These are phyloP conservation scores for Quadriops clusia DNA, from an alignment of 2,888 invertebrate species.

Conservation along the genomic window DNA sequence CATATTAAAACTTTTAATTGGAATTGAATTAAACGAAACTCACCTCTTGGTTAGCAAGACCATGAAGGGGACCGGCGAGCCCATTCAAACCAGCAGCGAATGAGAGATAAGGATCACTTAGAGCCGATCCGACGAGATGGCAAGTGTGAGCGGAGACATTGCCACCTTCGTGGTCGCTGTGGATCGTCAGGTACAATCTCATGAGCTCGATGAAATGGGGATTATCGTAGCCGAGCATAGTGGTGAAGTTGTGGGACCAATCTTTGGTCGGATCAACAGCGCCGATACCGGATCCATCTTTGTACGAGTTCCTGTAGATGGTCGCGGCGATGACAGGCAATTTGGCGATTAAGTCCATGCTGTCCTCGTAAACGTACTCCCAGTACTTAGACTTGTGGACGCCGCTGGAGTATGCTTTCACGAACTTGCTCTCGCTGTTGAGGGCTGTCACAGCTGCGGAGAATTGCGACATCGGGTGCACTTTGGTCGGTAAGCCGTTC, in stretches of 20 bases:
- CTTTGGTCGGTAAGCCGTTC: slow-evolving; percentile 77
- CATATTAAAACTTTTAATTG: too few species aligned
- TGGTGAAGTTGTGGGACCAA: slow-evolving; percentile 86
- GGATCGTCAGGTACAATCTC: slow-evolving; percentile 87
- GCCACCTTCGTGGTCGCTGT: slow-evolving; percentile 93
- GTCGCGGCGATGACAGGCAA: slow-evolving; percentile 88
- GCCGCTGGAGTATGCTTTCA: slow-evolving; percentile 78
- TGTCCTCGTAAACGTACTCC: slow-evolving; percentile 87
- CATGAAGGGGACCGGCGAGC: slow-evolving; percentile 90
- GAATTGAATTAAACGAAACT: slow-evolving; percentile 10
- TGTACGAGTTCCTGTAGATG: slow-evolving; percentile 81
- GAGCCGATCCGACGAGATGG: slow-evolving; percentile 86
- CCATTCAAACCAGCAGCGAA: slow-evolving; percentile 91
- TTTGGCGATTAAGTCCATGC: slow-evolving; percentile 91
- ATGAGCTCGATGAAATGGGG: slow-evolving; percentile 78
- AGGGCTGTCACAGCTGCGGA: slow-evolving; percentile 82
- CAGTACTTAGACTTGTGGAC: slow-evolving; percentile 84
- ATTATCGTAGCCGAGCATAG: slow-evolving; percentile 83
- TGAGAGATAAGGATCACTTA: slow-evolving; percentile 87
- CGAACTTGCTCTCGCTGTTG: slow-evolving; percentile 86
- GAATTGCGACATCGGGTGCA: slow-evolving; percentile 94
- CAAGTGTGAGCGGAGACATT: slow-evolving; percentile 93
- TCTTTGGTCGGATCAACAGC: slow-evolving; percentile 83
- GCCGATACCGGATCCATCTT: slow-evolving; percentile 76
- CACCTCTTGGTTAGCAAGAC: slow-evolving; percentile 87